Conservation (phyloP, 2,888 invertebrate species). For the Parnassius orleans region DNA sequence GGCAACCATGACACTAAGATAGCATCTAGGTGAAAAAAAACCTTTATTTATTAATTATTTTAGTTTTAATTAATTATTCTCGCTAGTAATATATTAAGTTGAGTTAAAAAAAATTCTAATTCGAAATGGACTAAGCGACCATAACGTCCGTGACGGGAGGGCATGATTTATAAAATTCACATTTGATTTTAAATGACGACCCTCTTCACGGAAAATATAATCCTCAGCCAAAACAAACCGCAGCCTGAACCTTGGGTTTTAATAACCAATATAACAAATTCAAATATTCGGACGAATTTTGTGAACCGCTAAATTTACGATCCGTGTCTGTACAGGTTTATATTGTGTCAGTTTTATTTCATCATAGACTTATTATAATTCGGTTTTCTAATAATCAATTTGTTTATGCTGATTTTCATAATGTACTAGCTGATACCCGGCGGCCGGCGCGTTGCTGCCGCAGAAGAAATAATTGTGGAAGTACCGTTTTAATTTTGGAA, state of each 20-base stretch:
- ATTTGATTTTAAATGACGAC: constrained; percentile 32
- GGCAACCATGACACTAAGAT: too few species aligned
- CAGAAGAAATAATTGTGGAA: too few species aligned
- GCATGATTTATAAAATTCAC: constrained; percentile 22
- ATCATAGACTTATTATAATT: background rate
- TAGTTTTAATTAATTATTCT: too few species aligned
- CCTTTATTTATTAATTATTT: too few species aligned
- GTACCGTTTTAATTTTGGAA: too few species aligned
- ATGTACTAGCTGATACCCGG: background rate
- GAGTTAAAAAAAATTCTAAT: constrained; percentile 2
- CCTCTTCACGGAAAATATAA: constrained; percentile 51
- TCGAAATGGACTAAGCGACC: background rate
- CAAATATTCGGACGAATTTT: constrained; percentile 43
- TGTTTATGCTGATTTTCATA: background rate
- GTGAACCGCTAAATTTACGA: constrained; percentile 55
- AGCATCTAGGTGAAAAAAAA: too few species aligned
- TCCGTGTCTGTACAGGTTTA: constrained; percentile 46
- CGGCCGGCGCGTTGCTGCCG: too few species aligned
- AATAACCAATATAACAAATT: constrained; percentile 42
- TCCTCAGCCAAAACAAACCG: constrained; percentile 59
- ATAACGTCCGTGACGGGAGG: constrained; percentile 18
- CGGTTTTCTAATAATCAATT: background rate
- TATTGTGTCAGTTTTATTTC: constrained; percentile 44
- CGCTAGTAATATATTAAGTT: too few species aligned
- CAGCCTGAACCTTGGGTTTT: constrained; percentile 35